These are phyloP conservation scores for Pachypanchax playfairii DNA, from an alignment of 2,113 vertebrate species.

Conservation along the genomic window DNA sequence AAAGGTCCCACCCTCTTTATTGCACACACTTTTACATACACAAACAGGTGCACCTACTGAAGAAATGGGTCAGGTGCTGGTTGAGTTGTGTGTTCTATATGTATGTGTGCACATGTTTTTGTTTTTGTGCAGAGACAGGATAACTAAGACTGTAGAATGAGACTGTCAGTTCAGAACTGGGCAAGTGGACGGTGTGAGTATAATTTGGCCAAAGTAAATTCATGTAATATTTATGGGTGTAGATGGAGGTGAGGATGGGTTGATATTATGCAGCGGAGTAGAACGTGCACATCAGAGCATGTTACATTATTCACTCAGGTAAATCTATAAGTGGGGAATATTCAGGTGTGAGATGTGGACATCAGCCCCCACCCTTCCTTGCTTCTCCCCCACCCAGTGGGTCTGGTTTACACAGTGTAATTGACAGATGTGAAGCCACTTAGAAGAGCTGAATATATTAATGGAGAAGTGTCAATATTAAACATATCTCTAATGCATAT, in stretches of 20 bases:
- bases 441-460: constrained; percentile 26
- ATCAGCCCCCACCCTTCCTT: not conserved
- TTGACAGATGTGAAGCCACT: constrained; percentile 43
- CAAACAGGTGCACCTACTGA: constrained; percentile 34
- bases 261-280: constrained; percentile 50
- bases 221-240: constrained; percentile 69
- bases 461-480: not conserved
- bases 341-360: constrained; percentile 61
- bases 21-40: constrained; percentile 18
- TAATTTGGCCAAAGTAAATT: constrained; percentile 71
- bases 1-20: constrained; percentile 1
- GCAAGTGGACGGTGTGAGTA: constrained; percentile 30
- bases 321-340: constrained; percentile 69
- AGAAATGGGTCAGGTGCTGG: not conserved
- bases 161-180: constrained; percentile 27
- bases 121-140: not conserved
- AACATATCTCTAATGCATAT: not conserved
- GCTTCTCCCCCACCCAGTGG: not conserved
- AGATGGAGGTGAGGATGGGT: constrained; percentile 30
- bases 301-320: constrained; percentile 66
- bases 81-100: too few relatives aligned
- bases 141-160: constrained; percentile 30
- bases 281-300: constrained; percentile 35
- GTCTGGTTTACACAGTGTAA: constrained; percentile 42
- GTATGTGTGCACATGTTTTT: not conserved